phyloP scores from a whole-genome alignment of 2,888 invertebrate genomes.

The Augiades crinisus region DNA sequence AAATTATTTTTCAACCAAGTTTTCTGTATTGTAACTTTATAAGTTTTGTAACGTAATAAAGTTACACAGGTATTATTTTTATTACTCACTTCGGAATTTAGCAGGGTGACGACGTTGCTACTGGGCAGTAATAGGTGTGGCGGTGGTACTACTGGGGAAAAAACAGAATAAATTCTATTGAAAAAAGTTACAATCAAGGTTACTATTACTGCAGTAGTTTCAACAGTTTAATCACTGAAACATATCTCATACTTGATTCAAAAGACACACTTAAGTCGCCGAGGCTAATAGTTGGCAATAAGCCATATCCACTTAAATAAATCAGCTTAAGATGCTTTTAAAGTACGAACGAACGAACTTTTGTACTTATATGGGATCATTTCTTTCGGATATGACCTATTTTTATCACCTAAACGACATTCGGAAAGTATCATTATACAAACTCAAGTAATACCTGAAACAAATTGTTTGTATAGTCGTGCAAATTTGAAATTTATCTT shows the following conservation, averaged over 20 bases:
- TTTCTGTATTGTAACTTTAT: not conserved
- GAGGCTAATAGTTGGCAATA: not conserved
- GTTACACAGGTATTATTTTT: too few species aligned
- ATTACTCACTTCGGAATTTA: too few species aligned
- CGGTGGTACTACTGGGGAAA: too few species aligned
- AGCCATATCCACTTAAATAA: conserved; percentile 4
- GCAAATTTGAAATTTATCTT: too few species aligned
- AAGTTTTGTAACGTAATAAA: too few species aligned
- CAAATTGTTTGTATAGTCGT: too few species aligned
- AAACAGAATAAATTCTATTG: not conserved
- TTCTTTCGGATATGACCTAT: conserved; percentile 1
- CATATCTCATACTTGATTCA: not conserved
- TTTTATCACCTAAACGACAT: conserved; percentile 2
- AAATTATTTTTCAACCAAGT: not conserved
- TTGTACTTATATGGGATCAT: conserved; percentile 7
- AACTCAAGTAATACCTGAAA: not conserved
- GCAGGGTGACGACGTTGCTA: too few species aligned
- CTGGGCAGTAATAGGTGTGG: too few species aligned
- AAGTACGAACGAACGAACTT: conserved; percentile 7
- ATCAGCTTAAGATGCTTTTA: conserved; percentile 11
- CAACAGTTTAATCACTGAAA: too few species aligned
- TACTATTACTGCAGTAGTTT: too few species aligned
- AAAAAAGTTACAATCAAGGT: not conserved
- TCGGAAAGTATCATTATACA: conserved; percentile 1
- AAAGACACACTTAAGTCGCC: not conserved